These are phyloP conservation scores for Paracanthobrama guichenoti DNA, from an alignment of 2,113 vertebrate genomes.

Conservation along the genomic window DNA sequence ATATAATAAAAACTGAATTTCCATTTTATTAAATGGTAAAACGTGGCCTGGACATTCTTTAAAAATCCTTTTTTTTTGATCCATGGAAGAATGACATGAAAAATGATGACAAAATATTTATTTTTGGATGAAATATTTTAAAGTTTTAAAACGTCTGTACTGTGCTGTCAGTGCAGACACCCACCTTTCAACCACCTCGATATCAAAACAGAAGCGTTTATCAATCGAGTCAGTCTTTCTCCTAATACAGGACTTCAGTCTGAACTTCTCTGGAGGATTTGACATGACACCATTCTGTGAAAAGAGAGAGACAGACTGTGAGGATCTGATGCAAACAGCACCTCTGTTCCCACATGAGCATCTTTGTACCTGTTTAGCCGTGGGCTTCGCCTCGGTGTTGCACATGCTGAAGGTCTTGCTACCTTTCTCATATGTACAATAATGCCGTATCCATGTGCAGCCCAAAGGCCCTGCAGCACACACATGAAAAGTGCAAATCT, in stretches of 20 bases:
- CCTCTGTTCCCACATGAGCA: not conserved
- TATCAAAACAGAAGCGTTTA: constrained; percentile 97
- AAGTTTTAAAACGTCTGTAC: not conserved
- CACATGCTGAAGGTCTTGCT: constrained; percentile 91
- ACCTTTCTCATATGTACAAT: constrained; percentile 92
- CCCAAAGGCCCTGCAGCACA: constrained; percentile 85
- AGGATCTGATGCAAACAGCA: not conserved
- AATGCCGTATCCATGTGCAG: constrained; percentile 92
- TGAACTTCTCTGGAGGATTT: constrained; percentile 89
- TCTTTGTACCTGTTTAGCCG: constrained; percentile 85
- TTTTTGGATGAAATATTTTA: not conserved
- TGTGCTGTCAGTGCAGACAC: constrained; percentile 50
- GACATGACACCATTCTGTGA: constrained; percentile 86
- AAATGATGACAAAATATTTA: not conserved
- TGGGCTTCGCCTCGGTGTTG: constrained; percentile 86
- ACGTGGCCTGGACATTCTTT: not conserved
- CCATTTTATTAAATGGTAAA: not conserved
- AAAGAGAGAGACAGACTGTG: constrained; percentile 28
- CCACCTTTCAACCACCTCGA: constrained; percentile 95
- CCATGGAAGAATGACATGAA: constrained; percentile 16
- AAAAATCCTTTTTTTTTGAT: not conserved
- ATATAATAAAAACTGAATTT: no score
- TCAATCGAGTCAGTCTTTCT: constrained; percentile 97
- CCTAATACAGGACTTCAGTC: constrained; percentile 93
- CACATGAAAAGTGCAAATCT: not conserved